These are phyloP conservation scores for Zaprionus ghesquierei DNA, from an alignment of 1,140 invertebrate genomes.

Conservation along the genomic window DNA sequence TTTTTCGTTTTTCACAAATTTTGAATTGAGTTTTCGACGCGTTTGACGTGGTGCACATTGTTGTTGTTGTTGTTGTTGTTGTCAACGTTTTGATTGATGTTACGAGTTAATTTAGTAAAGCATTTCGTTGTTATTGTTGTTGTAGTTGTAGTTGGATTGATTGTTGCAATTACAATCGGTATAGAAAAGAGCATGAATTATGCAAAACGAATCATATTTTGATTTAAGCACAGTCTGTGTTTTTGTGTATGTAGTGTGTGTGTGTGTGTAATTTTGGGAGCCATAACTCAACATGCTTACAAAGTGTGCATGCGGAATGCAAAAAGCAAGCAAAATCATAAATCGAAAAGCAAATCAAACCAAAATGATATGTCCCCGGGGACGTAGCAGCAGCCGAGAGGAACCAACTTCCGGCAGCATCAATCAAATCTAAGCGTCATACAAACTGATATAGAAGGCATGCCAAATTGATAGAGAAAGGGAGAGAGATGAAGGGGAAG, in stretches of 20 bases:
- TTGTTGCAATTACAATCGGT: constrained; percentile 36
- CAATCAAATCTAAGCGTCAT: constrained; percentile 62
- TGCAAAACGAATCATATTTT: constrained; percentile 38
- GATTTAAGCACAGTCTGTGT: constrained; percentile 26
- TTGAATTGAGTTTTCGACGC: constrained; percentile 11
- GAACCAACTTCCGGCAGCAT: constrained; percentile 65
- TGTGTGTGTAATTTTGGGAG: constrained; percentile 48
- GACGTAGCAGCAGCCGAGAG: constrained; percentile 4
- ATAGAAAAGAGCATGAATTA: constrained; percentile 31
- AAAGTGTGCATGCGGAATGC: constrained; percentile 19
- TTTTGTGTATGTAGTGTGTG: constrained; percentile 17
- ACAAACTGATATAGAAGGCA: constrained; percentile 17
- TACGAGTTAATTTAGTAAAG: constrained; percentile 29
- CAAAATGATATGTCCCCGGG: constrained; percentile 40
- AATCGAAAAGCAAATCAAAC: constrained; percentile 35
- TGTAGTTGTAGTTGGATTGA: not conserved
- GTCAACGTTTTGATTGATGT: constrained; percentile 25
- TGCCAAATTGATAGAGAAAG: not conserved
- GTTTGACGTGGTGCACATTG: constrained; percentile 15
- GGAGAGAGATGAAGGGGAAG: not conserved
- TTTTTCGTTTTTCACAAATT: constrained; percentile 3
- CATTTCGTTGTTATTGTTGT: constrained; percentile 25
- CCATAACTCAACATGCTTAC: constrained; percentile 22
- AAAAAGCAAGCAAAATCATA: constrained; percentile 27
- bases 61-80: constrained; percentile 27